Conservation (phyloP, 2,888 invertebrate genomes). For the Agonopterix alstromeriana region DNA sequence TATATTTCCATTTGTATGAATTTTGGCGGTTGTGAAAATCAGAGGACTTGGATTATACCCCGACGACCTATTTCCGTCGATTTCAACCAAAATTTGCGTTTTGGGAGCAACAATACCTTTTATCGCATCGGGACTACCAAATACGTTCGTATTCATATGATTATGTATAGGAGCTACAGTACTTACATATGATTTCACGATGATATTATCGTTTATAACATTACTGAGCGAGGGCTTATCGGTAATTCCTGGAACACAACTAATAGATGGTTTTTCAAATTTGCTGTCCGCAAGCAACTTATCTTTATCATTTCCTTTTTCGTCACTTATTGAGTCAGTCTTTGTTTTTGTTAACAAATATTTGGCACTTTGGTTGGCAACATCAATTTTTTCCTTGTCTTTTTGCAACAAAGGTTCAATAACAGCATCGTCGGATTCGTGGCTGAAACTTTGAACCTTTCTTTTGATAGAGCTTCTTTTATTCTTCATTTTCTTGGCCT, state of each 20-base stretch:
- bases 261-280: slow-evolving; percentile 17
- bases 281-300: slow-evolving; percentile 31
- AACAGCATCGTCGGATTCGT: slow-evolving; percentile 59
- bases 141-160: slow-evolving; percentile 56
- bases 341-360: slow-evolving; percentile 49
- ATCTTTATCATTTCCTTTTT: slow-evolving; percentile 30
- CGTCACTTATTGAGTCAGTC: slow-evolving; percentile 46
- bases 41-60: slow-evolving; percentile 44
- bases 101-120: slow-evolving; percentile 30
- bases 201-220: slow-evolving; percentile 24
- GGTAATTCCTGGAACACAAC: slow-evolving; percentile 15
- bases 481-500: slow-evolving; percentile 60
- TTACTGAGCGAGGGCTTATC: slow-evolving; percentile 20
- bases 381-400: slow-evolving; percentile 41
- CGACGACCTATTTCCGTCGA: slow-evolving; percentile 39
- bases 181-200: slow-evolving; percentile 20
- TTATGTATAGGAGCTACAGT: slow-evolving; percentile 31
- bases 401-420: slow-evolving; percentile 62
- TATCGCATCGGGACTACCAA: slow-evolving; percentile 24
- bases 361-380: slow-evolving; percentile 56
- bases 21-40: slow-evolving; percentile 71
- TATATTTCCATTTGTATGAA: slow-evolving; percentile 51
- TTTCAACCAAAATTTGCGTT: slow-evolving; percentile 51
- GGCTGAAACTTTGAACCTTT: slow-evolving; percentile 50
- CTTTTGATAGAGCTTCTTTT: slow-evolving; percentile 60